Percentiles rank a stretch among this genome's conserved stretches.
Conservation (phyloP, 2,888 invertebrate species). For the Athrips mouffetella region DNA sequence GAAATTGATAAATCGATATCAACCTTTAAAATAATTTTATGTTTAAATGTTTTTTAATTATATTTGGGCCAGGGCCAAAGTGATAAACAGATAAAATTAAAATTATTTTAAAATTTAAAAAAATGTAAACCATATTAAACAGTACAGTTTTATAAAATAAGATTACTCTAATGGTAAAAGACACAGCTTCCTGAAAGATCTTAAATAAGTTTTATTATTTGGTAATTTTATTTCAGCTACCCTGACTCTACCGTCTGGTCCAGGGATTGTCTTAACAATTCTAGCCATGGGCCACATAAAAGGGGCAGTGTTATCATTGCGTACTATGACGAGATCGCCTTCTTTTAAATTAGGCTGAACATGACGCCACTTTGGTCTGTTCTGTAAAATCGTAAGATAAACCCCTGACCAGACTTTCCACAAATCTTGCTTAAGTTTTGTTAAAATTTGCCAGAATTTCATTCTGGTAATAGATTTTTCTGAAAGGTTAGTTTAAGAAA, state of each 20-base stretch:
- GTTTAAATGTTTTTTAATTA: no score
- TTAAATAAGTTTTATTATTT: constrained; percentile 13
- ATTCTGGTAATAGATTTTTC: constrained; percentile 18
- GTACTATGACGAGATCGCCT: constrained; percentile 19
- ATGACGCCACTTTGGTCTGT: constrained; percentile 18
- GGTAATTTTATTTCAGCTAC: constrained; percentile 14
- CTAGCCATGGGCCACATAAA: constrained; percentile 18
- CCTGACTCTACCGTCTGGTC: constrained; percentile 15
- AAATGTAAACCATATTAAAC: no score
- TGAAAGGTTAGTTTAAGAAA: constrained; percentile 20
- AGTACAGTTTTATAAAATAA: no score
- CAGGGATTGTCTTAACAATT: constrained; percentile 13
- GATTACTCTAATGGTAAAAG: no score
- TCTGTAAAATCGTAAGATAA: constrained; percentile 21
- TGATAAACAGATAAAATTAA: no score
- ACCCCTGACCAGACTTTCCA: constrained; percentile 23
- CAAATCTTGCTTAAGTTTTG: constrained; percentile 22
- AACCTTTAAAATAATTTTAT: no score
- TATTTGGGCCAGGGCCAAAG: no score
- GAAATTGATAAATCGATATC: no score
- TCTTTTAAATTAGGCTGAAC: constrained; percentile 15
- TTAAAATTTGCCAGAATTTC: constrained; percentile 19
- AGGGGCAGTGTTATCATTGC: constrained; percentile 9
- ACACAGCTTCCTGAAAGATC: no score
- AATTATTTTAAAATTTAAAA: no score